Conservation (phyloP, 1,140 invertebrate species). For the Acromyrmex heyeri region DNA sequence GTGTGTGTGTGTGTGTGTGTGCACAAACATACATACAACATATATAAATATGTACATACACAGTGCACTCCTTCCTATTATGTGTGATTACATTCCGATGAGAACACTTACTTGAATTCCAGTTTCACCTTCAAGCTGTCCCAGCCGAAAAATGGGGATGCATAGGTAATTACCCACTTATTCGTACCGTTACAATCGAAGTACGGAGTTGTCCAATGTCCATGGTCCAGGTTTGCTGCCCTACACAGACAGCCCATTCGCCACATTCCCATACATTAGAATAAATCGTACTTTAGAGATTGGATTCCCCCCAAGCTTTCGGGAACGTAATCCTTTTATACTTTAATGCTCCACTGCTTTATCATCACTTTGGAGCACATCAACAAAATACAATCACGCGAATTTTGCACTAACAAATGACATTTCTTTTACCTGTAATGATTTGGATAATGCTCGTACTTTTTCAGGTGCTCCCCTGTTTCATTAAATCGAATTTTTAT, state of each 20-base stretch:
- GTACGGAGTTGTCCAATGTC: constrained; percentile 97
- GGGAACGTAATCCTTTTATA: constrained; percentile 51
- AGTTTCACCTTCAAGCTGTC: constrained; percentile 96
- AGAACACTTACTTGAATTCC: constrained; percentile 96
- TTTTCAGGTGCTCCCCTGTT: constrained; percentile 92
- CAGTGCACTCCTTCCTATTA: background rate
- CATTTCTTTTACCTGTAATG: constrained; percentile 89
- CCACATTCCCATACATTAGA: constrained; percentile 80
- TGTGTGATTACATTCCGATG: constrained; percentile 16
- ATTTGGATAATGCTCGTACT: constrained; percentile 96
- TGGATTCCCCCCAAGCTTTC: constrained; percentile 20
- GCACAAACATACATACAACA: too few species aligned
- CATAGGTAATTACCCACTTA: constrained; percentile 98
- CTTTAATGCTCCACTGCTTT: constrained; percentile 12
- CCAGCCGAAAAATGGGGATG: constrained; percentile 98
- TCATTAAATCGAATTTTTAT: constrained; percentile 97
- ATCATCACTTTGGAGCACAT: constrained; percentile 4
- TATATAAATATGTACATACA: too few species aligned
- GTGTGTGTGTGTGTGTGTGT: too few species aligned
- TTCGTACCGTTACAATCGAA: constrained; percentile 98
- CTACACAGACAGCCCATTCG: constrained; percentile 81
- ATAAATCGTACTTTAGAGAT: constrained; percentile 80
- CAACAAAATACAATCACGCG: background rate
- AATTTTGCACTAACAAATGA: constrained; percentile 27
- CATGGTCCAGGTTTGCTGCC: constrained; percentile 95